Conservation (phyloP, 2,113 vertebrate genomes). For the Nanorana parkeri region DNA sequence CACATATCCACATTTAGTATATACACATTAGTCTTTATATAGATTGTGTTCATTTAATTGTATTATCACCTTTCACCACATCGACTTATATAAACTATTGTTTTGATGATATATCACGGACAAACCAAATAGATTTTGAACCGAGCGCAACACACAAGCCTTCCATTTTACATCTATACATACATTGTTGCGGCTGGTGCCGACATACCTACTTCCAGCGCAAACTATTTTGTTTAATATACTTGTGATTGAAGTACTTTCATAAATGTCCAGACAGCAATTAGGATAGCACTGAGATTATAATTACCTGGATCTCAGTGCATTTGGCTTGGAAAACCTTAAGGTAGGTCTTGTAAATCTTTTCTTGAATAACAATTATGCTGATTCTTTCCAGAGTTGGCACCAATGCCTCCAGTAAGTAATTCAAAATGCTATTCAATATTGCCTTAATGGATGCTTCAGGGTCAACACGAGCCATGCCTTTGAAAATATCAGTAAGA, state of each 20-base stretch:
- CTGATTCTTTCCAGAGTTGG: conserved; percentile 1
- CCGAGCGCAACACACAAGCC: no score
- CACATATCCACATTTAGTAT: no score
- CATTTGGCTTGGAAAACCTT: conserved; percentile 28
- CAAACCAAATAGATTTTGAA: no score
- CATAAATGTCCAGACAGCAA: neutral
- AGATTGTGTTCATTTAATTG: no score
- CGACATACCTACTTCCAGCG: no score
- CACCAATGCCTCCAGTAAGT: neutral
- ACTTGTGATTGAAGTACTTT: neutral
- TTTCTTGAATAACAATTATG: conserved; percentile 23
- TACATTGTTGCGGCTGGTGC: no score
- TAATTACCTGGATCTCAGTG: conserved; percentile 15
- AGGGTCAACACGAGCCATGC: neutral
- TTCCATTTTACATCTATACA: no score
- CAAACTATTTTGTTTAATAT: no score
- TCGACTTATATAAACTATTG: no score
- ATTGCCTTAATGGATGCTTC: conserved; percentile 19
- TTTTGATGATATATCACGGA: no score
- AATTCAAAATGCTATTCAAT: neutral
- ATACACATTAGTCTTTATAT: no score
- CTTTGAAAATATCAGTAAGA: neutral
- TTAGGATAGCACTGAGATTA: neutral
- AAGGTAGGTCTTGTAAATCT: conserved; percentile 12
- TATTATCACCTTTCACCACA: no score